Evolutionary conservation across 2,888 invertebrate species (phyloP).

Genomic region (Sarcophaga carnaria): DNA sequence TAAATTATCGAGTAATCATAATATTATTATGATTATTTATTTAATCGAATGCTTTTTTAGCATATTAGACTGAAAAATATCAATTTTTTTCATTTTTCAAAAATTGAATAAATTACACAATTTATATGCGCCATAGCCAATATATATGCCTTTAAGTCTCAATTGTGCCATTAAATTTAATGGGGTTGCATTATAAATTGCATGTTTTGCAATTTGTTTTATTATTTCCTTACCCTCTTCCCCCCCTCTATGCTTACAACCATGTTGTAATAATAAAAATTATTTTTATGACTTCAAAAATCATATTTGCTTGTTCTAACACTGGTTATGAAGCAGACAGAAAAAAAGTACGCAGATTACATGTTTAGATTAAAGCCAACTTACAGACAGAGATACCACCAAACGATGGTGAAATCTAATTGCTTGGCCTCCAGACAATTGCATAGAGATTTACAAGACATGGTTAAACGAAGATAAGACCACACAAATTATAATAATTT

Average conservation of each 20-base stretch:
- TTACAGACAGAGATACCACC: background rate
- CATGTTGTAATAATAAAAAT: slow-evolving; percentile 2
- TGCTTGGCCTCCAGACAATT: background rate
- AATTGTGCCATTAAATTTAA: slow-evolving; percentile 50
- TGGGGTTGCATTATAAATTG: slow-evolving; percentile 22
- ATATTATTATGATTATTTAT: no score
- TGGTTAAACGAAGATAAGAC: slow-evolving; percentile 7
- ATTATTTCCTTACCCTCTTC: no score
- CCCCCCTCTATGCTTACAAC: background rate
- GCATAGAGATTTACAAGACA: background rate
- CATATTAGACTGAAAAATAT: no score
- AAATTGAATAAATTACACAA: no score
- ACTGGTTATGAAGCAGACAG: background rate
- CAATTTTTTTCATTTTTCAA: no score
- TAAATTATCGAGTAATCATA: no score
- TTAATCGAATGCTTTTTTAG: no score
- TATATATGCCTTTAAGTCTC: slow-evolving; percentile 47
- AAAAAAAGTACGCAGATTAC: background rate
- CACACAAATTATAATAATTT: background rate
- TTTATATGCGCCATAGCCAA: background rate
- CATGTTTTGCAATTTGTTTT: slow-evolving; percentile 4
- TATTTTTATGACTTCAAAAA: slow-evolving; percentile 6
- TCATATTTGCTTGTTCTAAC: slow-evolving; percentile 2
- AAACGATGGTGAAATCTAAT: slow-evolving; percentile 10
- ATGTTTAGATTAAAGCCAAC: background rate